Conservation (phyloP, 2,113 vertebrate genomes). For the rat (Rattus norvegicus) region DNA sequence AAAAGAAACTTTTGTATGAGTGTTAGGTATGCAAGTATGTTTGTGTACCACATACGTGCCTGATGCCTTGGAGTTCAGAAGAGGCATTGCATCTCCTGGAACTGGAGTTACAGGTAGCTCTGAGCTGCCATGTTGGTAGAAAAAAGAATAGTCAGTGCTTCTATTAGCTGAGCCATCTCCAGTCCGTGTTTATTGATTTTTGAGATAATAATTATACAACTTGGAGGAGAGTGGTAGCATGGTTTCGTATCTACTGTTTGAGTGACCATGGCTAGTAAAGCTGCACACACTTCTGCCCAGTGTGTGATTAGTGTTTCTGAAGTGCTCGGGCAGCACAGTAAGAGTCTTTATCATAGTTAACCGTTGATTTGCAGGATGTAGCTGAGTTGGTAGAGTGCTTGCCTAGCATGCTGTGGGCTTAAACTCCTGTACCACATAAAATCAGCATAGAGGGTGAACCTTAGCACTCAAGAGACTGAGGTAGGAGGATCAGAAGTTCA, state of each 20-base stretch:
- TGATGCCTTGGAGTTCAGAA: neutral
- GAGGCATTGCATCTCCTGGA: neutral
- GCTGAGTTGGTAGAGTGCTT: neutral
- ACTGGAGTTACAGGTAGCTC: neutral
- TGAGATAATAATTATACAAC: neutral
- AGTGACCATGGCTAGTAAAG: constrained; percentile 13
- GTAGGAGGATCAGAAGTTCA: neutral
- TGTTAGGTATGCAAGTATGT: neutral
- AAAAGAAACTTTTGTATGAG: too few relatives aligned
- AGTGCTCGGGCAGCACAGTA: neutral
- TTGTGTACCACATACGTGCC: neutral
- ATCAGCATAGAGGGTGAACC: neutral
- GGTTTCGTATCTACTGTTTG: constrained; percentile 1
- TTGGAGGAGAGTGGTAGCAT: neutral
- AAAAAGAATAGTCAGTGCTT: neutral
- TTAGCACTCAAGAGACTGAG: neutral
- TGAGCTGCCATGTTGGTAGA: neutral
- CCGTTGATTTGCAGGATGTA: neutral
- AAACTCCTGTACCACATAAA: neutral
- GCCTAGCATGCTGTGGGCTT: neutral
- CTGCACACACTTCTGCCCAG: neutral
- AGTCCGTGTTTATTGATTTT: neutral
- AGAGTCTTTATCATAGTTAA: neutral
- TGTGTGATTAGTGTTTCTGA: constrained; percentile 20
- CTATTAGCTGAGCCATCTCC: neutral